These are phyloP conservation scores for Pseudorasbora parva DNA, from an alignment of 2,113 vertebrate genomes.

Conservation along the genomic window DNA sequence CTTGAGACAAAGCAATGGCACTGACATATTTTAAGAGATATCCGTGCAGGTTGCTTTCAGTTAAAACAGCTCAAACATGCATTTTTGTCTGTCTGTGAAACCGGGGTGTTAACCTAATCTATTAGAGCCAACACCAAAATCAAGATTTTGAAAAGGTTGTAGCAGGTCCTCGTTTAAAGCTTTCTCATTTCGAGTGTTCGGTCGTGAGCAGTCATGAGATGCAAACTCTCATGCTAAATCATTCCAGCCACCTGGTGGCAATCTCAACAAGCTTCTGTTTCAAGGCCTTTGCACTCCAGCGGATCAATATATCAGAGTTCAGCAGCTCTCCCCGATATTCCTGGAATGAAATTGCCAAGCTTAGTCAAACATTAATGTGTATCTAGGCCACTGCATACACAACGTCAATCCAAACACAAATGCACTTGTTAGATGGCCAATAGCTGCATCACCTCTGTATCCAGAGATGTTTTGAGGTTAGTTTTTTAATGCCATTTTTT, in stretches of 20 bases:
- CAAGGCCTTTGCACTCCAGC: constrained; percentile 50
- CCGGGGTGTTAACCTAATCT: too few relatives aligned
- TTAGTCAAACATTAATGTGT: constrained; percentile 32
- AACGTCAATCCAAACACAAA: not conserved
- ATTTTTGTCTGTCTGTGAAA: too few relatives aligned
- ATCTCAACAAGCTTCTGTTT: constrained; percentile 44
- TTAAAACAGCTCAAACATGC: too few relatives aligned
- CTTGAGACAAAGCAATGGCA: too few relatives aligned
- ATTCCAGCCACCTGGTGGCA: constrained; percentile 48
- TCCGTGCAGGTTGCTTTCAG: too few relatives aligned
- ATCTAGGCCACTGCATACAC: constrained; percentile 6
- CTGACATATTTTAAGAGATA: too few relatives aligned
- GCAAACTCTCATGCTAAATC: not conserved
- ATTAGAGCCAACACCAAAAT: too few relatives aligned
- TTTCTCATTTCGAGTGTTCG: too few relatives aligned
- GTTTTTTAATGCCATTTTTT: not conserved
- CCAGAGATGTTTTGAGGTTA: not conserved
- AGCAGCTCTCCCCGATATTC: constrained; percentile 61
- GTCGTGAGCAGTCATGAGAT: not conserved
- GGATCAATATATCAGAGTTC: constrained; percentile 60
- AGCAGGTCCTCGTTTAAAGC: too few relatives aligned
- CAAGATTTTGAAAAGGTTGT: too few relatives aligned
- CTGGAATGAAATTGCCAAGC: constrained; percentile 55
- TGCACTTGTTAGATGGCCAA: not conserved
- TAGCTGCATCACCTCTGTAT: not conserved